Percentiles rank a stretch among this genome's conserved stretches.
phyloP scores from a whole-genome alignment of 2,113 vertebrate genomes.

The Oryzias woworae region DNA sequence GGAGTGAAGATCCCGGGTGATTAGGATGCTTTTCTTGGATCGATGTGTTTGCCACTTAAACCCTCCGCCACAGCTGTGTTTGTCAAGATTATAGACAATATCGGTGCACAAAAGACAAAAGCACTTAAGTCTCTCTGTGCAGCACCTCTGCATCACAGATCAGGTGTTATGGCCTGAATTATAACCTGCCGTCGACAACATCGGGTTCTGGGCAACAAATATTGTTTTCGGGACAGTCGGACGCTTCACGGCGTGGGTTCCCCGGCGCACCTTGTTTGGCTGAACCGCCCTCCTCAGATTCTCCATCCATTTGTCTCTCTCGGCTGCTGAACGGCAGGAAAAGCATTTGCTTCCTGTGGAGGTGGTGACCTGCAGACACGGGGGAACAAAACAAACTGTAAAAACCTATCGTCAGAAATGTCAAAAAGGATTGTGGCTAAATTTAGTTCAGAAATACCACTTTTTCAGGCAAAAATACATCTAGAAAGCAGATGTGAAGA shows the following conservation, averaged over 20 bases:
- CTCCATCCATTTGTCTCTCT: constrained; percentile 99
- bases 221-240: constrained; percentile 8
- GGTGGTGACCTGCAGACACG: constrained; percentile 87
- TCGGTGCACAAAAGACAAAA: constrained; percentile 3
- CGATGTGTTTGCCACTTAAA: constrained; percentile 17
- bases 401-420: constrained; percentile 26
- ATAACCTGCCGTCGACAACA: constrained; percentile 8
- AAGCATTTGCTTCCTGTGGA: constrained; percentile 98
- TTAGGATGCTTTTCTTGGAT: constrained; percentile 34
- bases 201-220: too few species aligned
- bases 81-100: constrained; percentile 28
- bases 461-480: constrained; percentile 14
- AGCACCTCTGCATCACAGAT: constrained; percentile 8
- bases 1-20: constrained; percentile 25
- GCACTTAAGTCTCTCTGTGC: neutral
- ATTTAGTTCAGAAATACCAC: constrained; percentile 22
- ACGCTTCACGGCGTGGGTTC: constrained; percentile 9
- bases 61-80: constrained; percentile 36
- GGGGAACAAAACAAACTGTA: constrained; percentile 6
- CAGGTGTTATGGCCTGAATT: neutral
- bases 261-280: constrained; percentile 90
- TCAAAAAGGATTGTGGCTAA: constrained; percentile 11
- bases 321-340: constrained; percentile 95
- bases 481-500: neutral
- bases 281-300: constrained; percentile 96